phyloP scores from a whole-genome alignment of 2,113 vertebrate species.

The Alosa alosa region DNA sequence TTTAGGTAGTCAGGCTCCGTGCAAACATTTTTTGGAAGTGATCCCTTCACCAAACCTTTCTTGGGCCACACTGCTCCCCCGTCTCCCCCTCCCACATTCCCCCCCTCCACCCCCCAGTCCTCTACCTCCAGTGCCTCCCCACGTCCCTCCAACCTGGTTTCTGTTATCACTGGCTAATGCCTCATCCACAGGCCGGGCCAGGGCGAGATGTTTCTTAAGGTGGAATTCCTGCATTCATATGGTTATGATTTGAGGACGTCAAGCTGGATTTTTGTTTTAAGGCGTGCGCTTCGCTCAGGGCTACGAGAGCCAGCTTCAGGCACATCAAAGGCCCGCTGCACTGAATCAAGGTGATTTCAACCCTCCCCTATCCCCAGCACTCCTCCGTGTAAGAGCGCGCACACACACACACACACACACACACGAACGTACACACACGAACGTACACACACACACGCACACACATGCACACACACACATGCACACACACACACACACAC shows the following conservation, averaged over 20 bases:
- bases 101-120: slow-evolving; percentile 52
- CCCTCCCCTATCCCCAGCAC: slow-evolving; percentile 49
- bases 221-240: slow-evolving; percentile 91
- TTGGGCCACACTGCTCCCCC: slow-evolving; percentile 52
- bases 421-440: slow-evolving; percentile 33
- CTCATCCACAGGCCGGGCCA: slow-evolving; percentile 83
- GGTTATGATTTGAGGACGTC: slow-evolving; percentile 98
- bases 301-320: slow-evolving; percentile 82
- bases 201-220: slow-evolving; percentile 76
- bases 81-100: slow-evolving; percentile 49
- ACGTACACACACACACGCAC: slow-evolving; percentile 28
- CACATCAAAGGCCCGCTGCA: slow-evolving; percentile 94
- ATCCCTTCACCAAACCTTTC: slow-evolving; percentile 68
- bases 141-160: slow-evolving; percentile 85
- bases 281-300: slow-evolving; percentile 83
- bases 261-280: slow-evolving; percentile 79
- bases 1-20: slow-evolving; percentile 84
- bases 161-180: slow-evolving; percentile 96
- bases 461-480: slow-evolving; percentile 25
- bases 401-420: slow-evolving; percentile 29
- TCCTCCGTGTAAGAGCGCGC: slow-evolving; percentile 27
- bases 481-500: slow-evolving; percentile 41
- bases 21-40: slow-evolving; percentile 76
- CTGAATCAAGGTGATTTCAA: slow-evolving; percentile 95
- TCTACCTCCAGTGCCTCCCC: slow-evolving; percentile 61